Evolutionary conservation across 1,140 invertebrate species (phyloP).

Genomic region (Saccostrea echinata): DNA sequence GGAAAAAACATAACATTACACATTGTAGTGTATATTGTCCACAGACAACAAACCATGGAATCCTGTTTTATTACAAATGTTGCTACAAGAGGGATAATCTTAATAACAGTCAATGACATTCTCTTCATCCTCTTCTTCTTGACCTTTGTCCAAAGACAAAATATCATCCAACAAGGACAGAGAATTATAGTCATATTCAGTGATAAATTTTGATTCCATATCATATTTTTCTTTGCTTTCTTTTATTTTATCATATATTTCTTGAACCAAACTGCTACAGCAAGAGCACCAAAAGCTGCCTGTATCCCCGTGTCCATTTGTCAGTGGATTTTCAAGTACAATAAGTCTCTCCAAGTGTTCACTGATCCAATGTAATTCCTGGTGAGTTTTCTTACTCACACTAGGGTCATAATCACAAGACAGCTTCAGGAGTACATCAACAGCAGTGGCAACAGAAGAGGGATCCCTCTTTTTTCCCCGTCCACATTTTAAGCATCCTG

Average conservation of each 20-base stretch:
- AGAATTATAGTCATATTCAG: neutral
- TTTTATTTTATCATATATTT: neutral
- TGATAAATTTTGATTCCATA: neutral
- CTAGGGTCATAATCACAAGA: constrained; percentile 11
- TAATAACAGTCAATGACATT: constrained; percentile 21
- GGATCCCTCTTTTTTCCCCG: neutral
- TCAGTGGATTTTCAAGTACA: neutral
- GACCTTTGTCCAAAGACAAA: neutral
- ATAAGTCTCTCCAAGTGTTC: neutral
- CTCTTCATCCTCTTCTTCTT: neutral
- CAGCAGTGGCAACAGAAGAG: neutral
- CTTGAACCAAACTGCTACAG: neutral
- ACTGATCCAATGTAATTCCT: neutral
- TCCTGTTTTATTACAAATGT: neutral
- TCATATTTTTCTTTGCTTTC: neutral
- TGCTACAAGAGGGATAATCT: neutral
- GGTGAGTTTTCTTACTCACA: neutral
- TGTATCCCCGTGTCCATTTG: neutral
- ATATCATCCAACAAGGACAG: neutral
- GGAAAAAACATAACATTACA: no score
- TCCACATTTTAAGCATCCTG: neutral
- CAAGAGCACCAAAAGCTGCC: neutral
- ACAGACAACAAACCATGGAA: neutral
- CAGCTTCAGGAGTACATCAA: constrained; percentile 4
- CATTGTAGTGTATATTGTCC: no score